Base-by-base conservation (phyloP, 2,888 invertebrate species). In the Drosophila picticornis region DNA sequence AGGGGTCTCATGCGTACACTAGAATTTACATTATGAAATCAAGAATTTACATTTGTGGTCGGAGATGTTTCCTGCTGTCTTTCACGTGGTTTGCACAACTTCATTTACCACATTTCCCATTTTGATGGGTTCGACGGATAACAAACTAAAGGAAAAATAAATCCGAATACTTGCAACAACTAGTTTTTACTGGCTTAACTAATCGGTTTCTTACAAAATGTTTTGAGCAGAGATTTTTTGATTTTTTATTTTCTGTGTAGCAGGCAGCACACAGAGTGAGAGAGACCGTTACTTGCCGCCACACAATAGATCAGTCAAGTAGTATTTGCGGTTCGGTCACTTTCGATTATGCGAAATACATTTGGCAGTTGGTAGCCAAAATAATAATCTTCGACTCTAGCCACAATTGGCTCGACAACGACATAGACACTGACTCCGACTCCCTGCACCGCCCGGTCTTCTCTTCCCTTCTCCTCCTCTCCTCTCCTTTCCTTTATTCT, bases 261-360 rank as follows among this genome's bases (percentile, higher is more conserved):
- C 46, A 25, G 46, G 4, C 25, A 25, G 27, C n/a, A 40, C n/a
- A 11, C n/a, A 11, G n/a, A 11, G 40, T n/a, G 40, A 22, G 16
- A 43, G 68, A 52, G 68, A 52, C 69, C 75, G 65, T 65, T 72
- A 70, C 59, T 38, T 29, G 66, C 43, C 65, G 55, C 31, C 57
- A 40, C 31, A 83, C 84, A 86, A 85, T 75, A 82, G 84, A 86
- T 86, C 86, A 72, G 73, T 71, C 73, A 75, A 87, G 89, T 82
- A 82, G 83, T 83, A 80, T 70, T 78, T 87, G 90, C 79, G 88
- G 86, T 85, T 84, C 87, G 84, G 79, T 88, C 90, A 88, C 87
- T 88, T 88, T 88, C 88, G 87, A 89, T 85, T 88, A 84, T 87
- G 89, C 83, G 89, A 84, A 87, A 89, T 85, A 86, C 82, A 76